phyloP scores from a whole-genome alignment of 2,113 vertebrate species.

The Eulemur rufifrons region DNA sequence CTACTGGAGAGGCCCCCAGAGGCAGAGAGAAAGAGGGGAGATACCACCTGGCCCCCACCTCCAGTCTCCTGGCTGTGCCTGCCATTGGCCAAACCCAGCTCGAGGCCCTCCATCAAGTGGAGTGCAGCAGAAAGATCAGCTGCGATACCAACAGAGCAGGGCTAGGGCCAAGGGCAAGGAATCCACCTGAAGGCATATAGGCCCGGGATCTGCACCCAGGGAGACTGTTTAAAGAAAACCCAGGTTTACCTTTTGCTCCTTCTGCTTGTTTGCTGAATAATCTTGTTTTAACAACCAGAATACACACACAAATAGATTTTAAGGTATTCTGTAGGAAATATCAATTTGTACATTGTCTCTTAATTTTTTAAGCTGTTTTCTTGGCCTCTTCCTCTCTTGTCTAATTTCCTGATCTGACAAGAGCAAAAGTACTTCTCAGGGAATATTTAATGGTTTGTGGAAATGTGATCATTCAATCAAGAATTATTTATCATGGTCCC shows the following conservation, averaged over 20 bases:
- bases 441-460: background rate
- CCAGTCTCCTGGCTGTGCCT: background rate
- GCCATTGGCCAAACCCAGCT: background rate
- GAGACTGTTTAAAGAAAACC: background rate
- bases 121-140: background rate
- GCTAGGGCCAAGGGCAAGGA: background rate
- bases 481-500: background rate
- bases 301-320: background rate
- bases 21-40: background rate
- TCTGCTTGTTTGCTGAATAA: background rate
- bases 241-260: background rate
- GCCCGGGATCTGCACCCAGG: background rate
- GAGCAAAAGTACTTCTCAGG: background rate
- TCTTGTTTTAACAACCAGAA: slow-evolving; percentile 31
- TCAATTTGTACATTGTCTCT: background rate
- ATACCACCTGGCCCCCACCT: background rate
- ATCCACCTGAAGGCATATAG: too few relatives aligned
- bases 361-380: background rate
- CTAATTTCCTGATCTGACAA: background rate
- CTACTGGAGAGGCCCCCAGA: background rate
- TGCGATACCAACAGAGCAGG: background rate
- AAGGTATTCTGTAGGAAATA: background rate
- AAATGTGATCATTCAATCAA: slow-evolving; percentile 13
- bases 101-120: background rate
- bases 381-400: background rate